phyloP scores from a whole-genome alignment of 2,888 invertebrate genomes.

The Ophioninae sp. region DNA sequence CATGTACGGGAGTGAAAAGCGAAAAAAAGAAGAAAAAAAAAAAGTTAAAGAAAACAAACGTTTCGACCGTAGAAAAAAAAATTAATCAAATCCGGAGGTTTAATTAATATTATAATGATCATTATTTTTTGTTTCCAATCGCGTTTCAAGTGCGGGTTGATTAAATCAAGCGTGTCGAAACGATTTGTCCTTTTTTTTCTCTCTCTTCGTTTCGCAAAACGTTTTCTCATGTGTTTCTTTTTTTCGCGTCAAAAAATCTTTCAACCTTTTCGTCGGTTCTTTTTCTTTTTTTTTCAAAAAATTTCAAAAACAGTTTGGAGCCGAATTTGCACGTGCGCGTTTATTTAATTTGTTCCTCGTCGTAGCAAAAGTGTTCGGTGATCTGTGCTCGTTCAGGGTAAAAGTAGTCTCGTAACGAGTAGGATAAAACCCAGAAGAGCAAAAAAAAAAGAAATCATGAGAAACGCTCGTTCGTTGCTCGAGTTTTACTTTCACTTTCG shows the following conservation, averaged over 20 bases:
- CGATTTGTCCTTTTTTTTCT: not conserved
- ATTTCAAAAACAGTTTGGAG: not conserved
- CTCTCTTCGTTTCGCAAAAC: not conserved
- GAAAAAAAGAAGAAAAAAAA: conserved; percentile 17
- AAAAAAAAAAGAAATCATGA: not conserved
- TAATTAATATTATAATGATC: conserved; percentile 3
- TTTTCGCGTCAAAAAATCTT: conserved; percentile 6
- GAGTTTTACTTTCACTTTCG: conserved; percentile 1
- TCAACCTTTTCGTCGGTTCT: not conserved
- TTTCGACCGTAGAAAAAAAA: conserved; percentile 33
- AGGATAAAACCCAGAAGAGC: not conserved
- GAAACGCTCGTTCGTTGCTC: not conserved
- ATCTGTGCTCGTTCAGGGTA: not conserved
- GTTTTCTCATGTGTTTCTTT: not conserved
- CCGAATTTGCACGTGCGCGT: conserved; percentile 9
- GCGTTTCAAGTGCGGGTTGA: conserved; percentile 14
- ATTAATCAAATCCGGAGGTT: conserved; percentile 24
- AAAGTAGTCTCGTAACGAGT: not conserved
- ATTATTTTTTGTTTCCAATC: not conserved
- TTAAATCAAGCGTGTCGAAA: conserved; percentile 1
- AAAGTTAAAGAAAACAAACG: too few relatives aligned
- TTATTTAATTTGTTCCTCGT: not conserved
- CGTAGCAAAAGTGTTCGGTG: not conserved
- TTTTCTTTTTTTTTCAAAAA: not conserved
- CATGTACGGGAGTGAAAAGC: conserved; percentile 45